These are phyloP conservation scores for Polyommatus iphigenia DNA, from an alignment of 2,888 invertebrate genomes.

Conservation along the genomic window DNA sequence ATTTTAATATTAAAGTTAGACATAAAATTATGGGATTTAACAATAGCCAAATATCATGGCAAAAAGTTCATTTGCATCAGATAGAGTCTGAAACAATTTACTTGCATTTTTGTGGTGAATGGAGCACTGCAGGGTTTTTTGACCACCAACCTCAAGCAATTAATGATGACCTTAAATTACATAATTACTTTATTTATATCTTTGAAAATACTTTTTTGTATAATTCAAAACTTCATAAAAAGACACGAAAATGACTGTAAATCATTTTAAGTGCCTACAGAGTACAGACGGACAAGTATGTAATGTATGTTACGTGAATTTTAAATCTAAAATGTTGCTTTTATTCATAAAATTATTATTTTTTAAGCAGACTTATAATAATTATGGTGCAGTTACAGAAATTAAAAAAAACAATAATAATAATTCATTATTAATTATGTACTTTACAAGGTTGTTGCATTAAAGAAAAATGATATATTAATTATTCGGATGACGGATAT, in stretches of 20 bases:
- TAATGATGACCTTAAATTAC: not conserved
- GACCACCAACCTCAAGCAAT: not conserved
- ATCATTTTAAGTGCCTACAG: constrained; percentile 6
- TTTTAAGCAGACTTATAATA: not conserved
- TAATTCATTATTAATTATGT: too few species aligned
- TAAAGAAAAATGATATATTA: too few species aligned
- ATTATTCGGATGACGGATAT: too few species aligned
- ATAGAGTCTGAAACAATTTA: too few species aligned
- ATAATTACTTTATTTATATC: constrained; percentile 6
- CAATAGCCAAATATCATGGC: too few species aligned
- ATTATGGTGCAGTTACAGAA: too few species aligned
- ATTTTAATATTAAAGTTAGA: too few species aligned
- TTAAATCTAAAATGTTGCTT: not conserved
- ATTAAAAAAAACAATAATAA: not conserved
- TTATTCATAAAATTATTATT: not conserved
- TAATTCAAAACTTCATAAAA: not conserved
- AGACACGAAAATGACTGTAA: not conserved
- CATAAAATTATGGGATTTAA: too few species aligned
- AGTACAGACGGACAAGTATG: not conserved
- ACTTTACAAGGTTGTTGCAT: too few species aligned
- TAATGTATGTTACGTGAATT: not conserved
- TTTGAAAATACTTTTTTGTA: not conserved
- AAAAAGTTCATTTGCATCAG: too few species aligned
- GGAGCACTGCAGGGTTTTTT: not conserved
- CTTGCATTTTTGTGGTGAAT: not conserved